phyloP scores from a whole-genome alignment of 2,113 vertebrate genomes.

The Galeopterus variegatus region DNA sequence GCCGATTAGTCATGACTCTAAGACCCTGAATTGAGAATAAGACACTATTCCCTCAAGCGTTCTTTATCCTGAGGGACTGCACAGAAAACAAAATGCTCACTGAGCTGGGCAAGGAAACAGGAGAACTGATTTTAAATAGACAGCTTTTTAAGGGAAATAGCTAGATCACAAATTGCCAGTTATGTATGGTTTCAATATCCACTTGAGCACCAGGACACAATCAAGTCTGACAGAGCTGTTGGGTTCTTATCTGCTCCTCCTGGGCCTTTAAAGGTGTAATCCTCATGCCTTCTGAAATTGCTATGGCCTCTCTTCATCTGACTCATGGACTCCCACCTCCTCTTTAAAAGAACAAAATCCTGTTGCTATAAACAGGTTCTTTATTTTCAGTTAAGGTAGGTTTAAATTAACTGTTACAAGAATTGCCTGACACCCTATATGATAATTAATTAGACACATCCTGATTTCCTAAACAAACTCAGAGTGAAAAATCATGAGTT shows the following conservation, averaged over 20 bases:
- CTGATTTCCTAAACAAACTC: background rate
- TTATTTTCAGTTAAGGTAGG: constrained; percentile 60
- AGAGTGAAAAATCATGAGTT: background rate
- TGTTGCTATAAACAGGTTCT: background rate
- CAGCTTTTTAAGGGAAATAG: constrained; percentile 37
- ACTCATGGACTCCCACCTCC: background rate
- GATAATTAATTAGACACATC: background rate
- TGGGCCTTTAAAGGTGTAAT: background rate
- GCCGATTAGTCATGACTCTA: background rate
- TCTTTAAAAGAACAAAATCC: background rate
- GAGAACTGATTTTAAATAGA: constrained; percentile 35
- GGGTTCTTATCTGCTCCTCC: background rate
- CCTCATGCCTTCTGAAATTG: background rate
- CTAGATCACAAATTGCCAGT: background rate
- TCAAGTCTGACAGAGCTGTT: background rate
- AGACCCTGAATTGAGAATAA: background rate
- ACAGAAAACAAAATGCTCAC: background rate
- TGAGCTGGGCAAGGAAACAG: background rate
- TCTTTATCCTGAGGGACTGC: background rate
- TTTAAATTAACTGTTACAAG: constrained; percentile 36
- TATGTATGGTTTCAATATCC: background rate
- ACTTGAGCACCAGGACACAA: background rate
- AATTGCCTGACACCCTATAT: constrained; percentile 4
- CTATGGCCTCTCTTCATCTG: background rate
- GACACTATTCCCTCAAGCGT: background rate